These are phyloP conservation scores for Agrotis clavis DNA, from an alignment of 2,888 invertebrate species.

Conservation along the genomic window DNA sequence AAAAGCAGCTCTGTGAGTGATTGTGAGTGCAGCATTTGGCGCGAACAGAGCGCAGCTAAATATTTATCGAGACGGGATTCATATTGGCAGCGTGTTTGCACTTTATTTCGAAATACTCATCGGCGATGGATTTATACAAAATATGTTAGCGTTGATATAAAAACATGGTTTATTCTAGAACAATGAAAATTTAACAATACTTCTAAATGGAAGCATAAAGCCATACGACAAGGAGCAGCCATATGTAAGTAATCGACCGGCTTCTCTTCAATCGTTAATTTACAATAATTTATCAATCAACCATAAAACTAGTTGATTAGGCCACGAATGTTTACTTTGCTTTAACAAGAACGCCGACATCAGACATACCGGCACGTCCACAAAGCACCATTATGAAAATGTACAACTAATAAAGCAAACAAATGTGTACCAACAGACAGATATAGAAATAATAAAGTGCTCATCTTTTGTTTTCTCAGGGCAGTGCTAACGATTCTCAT, in stretches of 20 bases:
- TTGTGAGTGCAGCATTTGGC: slow-evolving; percentile 80
- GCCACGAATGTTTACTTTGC: slow-evolving; percentile 25
- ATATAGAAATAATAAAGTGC: slow-evolving; percentile 40
- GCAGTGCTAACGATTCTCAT: slow-evolving; percentile 31
- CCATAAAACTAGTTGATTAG: slow-evolving; percentile 18
- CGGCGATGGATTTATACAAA: slow-evolving; percentile 37
- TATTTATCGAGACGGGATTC: slow-evolving; percentile 80
- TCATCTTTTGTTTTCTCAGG: slow-evolving; percentile 49
- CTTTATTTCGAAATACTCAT: slow-evolving; percentile 49
- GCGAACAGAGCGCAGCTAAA: slow-evolving; percentile 79
- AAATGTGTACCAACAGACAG: slow-evolving; percentile 23
- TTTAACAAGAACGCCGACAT: slow-evolving; percentile 9
- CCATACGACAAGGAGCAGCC: slow-evolving; percentile 6
- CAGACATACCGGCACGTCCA: slow-evolving; percentile 22
- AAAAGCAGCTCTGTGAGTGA: slow-evolving; percentile 80
- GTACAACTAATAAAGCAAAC: slow-evolving; percentile 29
- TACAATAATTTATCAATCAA: slow-evolving; percentile 17
- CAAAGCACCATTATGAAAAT: slow-evolving; percentile 34
- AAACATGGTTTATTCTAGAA: slow-evolving; percentile 17
- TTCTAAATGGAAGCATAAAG: slow-evolving; percentile 26
- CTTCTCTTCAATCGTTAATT: not conserved
- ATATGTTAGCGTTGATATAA: slow-evolving; percentile 24
- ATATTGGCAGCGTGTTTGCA: slow-evolving; percentile 72
- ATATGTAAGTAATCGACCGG: slow-evolving; percentile 6
- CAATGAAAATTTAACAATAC: slow-evolving; percentile 39